Conservation (phyloP, 2,113 vertebrate genomes). For the Antechinus stuartii region DNA sequence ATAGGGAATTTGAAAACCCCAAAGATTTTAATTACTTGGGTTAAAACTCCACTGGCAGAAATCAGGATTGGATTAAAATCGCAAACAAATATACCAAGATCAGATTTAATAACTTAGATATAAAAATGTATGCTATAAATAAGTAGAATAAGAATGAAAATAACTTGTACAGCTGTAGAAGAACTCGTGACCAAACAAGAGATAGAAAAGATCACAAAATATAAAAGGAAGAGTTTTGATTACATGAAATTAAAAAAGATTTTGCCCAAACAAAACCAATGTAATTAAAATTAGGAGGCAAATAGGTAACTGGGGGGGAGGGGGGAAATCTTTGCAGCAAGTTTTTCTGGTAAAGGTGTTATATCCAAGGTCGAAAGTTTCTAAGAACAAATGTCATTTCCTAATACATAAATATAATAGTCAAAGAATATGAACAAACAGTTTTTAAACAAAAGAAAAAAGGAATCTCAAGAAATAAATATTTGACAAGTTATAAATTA, state of each 20-base stretch:
- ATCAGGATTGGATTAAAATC: background rate
- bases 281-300: background rate
- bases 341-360: background rate
- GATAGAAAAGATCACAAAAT: background rate
- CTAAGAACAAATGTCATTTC: background rate
- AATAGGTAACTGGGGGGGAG: background rate
- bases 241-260: background rate
- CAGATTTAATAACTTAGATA: background rate
- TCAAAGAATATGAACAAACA: background rate
- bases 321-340: background rate
- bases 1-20: background rate
- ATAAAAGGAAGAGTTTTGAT: background rate
- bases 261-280: background rate
- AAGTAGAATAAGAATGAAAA: background rate
- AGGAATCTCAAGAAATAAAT: constrained; percentile 45
- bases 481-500: constrained; percentile 4
- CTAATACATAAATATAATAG: background rate
- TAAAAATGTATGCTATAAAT: background rate
- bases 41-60: background rate
- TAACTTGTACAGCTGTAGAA: background rate
- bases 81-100: background rate
- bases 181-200: background rate
- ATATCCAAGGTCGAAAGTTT: background rate
- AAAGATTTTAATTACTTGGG: background rate
- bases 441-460: background rate